Evolutionary conservation across 2,113 vertebrate species (phyloP), one percentile per base, ranked within the genome.

Genomic region (Eulemur rufifrons): DNA sequence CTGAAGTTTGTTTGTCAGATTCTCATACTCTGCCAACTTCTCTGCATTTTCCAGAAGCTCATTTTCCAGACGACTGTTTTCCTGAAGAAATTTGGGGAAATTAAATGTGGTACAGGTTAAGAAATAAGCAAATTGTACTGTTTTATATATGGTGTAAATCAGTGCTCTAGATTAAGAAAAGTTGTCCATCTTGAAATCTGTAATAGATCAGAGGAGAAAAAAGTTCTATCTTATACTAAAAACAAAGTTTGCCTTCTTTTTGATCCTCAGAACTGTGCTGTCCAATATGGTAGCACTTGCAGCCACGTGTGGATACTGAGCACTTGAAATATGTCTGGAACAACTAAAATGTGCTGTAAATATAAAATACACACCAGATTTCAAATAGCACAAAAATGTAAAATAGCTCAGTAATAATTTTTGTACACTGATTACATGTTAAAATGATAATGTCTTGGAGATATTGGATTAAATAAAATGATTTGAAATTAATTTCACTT

Each of bases 1-100:
- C 97, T 99, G 99, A 63, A 99, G 98, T 98, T 99, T 99, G 83
- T 95, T 98, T 32, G 99, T 98, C 96, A 99, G 98, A 21, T 85
- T 98, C 95, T 99, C 99, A 21, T 98, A 99, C 11, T 99, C 99
- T 0, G 98, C 89, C 82, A 99, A 96, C 94, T 99, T 99, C 59
- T 99, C 99, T 2, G 98, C 98, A 0, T 97, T 99, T 97, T 99
- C 99, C 98, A 99, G 64, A 0, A 99, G 98, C 94, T 99, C 99
- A 0, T 97, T 98, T 91, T 99, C 99, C 92, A 99, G 98, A 89
- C 99, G 99, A 50, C 97, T 97, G 96, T 99, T 99, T 87, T 99
- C 99, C 99, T 99, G 96, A 21, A 97, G 21, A 71, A 96, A 97
- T 96, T 77, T 77, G 42, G 34, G 68, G 45, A 86, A 64, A 69